A percentile compares a stretch with the other conserved stretches of the same genome.
Evolutionary conservation across 2,797 vertebrate genomes (phyloP).

Genomic region (Sus cebifrons): DNA sequence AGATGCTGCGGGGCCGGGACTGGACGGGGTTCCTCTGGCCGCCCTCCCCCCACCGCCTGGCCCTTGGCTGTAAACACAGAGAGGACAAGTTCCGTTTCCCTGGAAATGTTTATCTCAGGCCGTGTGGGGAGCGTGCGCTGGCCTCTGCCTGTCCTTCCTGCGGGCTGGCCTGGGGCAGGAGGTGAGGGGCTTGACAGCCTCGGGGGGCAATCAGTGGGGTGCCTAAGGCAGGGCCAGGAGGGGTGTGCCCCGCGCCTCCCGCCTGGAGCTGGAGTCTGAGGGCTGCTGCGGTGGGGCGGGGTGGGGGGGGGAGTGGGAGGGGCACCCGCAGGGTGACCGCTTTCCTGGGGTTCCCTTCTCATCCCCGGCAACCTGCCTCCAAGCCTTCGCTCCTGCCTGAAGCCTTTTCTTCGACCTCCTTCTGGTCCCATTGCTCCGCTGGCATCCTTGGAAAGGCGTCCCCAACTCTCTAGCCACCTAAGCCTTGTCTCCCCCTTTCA

Average conservation of each 20-base stretch:
- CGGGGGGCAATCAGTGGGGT: constrained; percentile 26
- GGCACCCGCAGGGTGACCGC: not conserved
- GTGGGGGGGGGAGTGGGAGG: not conserved
- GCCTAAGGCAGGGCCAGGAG: constrained; percentile 32
- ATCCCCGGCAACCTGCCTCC: not conserved
- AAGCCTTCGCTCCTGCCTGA: not conserved
- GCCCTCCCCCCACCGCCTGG: constrained; percentile 67
- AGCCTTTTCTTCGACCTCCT: constrained; percentile 9
- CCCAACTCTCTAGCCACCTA: constrained; percentile 10
- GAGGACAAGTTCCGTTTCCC: constrained; percentile 86
- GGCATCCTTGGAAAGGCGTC: constrained; percentile 32
- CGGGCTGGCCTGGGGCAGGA: constrained; percentile 64
- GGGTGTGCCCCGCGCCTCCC: not conserved
- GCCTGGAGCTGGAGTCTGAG: constrained; percentile 8
- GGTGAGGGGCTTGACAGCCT: constrained; percentile 67
- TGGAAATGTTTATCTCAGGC: constrained; percentile 86
- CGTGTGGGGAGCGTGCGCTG: constrained; percentile 83
- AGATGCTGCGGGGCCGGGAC: not conserved
- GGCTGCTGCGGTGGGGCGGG: not conserved
- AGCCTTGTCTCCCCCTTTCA: not conserved
- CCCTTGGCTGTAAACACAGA: constrained; percentile 83
- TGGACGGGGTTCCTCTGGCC: not conserved
- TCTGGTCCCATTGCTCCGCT: not conserved
- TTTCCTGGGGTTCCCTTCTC: not conserved
- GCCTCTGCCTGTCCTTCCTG: constrained; percentile 83